Base-by-base conservation (phyloP, 1,140 invertebrate species). In the Samia ricini region DNA sequence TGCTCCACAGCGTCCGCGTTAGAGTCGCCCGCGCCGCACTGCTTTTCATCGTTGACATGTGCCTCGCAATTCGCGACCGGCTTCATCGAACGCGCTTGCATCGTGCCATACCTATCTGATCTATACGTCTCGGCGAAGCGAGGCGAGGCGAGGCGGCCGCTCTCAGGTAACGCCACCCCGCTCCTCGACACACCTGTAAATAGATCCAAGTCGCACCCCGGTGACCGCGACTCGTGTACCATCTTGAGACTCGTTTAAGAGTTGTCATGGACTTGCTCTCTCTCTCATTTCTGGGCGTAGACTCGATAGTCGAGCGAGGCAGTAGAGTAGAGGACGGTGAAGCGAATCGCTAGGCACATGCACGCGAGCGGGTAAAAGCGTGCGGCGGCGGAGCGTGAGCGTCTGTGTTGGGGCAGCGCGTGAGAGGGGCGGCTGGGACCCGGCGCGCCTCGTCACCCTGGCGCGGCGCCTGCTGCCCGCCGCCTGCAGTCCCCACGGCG, bases 401-500 rank as follows among this genome's bases (percentile, higher is more conserved):
- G 81, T 68, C 78, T 84, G 85, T 80, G 69, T 79, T 82, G 83
- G 82, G 81, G 85, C 84, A 83, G 86, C 85, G 79, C 77, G 81
- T 63, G 75, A 82, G 79, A 79, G 24, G 56, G 88, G 88, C 85
- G 84, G 89, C 87, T 92, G 91, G 92, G 77, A 73, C 63, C 82
- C 90, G 89, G 83, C 91, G 76, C 74, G 82, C 71, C 77, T 88
- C 65, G 83, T 79, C 72, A 73, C 74, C 71, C 77, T 93, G 90
- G 91, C 92, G 89, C 93, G 93, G 84, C 92, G 93, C 69, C 91
- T 94, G 92, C 93, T 94, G 91, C 93, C 93, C 89, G 92, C 92
- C 91, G 93, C 93, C 91, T 94, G 93, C 92, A 91, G 91, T 89
- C 93, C 93, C 91, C 93, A 93, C 91, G 93, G 92, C 91, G 92